These are phyloP conservation scores for Protobothrops flavoviridis DNA, from an alignment of 2,113 vertebrate genomes.

Conservation along the genomic window DNA sequence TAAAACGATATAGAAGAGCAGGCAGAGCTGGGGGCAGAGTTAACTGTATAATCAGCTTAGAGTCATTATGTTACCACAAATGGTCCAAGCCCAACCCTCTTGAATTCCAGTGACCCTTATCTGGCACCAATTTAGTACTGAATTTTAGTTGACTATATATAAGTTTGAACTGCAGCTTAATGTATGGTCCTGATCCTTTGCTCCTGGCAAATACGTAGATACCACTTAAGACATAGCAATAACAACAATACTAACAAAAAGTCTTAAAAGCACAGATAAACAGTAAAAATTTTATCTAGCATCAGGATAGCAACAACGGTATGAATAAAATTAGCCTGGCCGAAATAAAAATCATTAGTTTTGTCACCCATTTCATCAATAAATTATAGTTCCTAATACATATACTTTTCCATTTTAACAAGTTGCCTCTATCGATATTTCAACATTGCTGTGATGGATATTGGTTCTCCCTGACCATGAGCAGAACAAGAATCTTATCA, in stretches of 20 bases:
- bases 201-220: not conserved
- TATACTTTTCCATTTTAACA: slow-evolving; percentile 44
- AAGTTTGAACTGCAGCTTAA: not conserved
- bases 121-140: not conserved
- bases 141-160: not conserved
- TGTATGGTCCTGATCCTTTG: too few species aligned
- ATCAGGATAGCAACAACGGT: not conserved
- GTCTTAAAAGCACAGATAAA: not conserved
- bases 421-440: slow-evolving; percentile 1
- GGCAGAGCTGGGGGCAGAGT: not conserved
- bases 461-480: not conserved
- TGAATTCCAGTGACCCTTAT: not conserved
- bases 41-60: not conserved
- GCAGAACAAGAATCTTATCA: too few species aligned
- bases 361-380: slow-evolving; percentile 52
- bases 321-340: not conserved
- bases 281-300: not conserved
- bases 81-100: not conserved
- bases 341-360: slow-evolving; percentile 18
- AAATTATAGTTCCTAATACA: slow-evolving; percentile 38
- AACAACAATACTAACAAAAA: not conserved
- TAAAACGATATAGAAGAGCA: not conserved
- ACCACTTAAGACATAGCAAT: not conserved
- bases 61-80: not conserved
- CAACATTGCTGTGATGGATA: not conserved